Conservation (phyloP, 2,113 vertebrate genomes). For the Cavia porcellus region DNA sequence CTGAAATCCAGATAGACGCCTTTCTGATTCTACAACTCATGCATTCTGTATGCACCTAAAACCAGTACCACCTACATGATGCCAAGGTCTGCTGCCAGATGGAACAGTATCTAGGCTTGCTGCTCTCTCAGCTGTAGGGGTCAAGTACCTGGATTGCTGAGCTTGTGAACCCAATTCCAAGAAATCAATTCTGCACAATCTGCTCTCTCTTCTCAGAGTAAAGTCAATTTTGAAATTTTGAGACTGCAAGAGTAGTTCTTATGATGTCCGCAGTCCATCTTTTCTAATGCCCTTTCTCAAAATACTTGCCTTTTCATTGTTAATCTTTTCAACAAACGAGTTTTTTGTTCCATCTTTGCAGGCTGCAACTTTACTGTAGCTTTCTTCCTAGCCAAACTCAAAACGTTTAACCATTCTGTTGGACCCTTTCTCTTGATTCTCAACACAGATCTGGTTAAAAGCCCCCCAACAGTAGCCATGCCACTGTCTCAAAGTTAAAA, state of each 20-base stretch:
- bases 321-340: neutral
- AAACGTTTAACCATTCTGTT: neutral
- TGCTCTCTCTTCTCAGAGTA: neutral
- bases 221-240: neutral
- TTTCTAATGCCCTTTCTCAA: neutral
- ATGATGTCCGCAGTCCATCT: neutral
- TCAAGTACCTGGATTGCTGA: too few species aligned
- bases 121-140: too few species aligned
- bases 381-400: neutral
- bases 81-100: neutral
- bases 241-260: neutral
- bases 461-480: neutral
- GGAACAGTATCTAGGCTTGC: neutral
- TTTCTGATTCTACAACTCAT: neutral
- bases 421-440: neutral
- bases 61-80: neutral
- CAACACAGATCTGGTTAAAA: neutral
- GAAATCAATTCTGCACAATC: neutral
- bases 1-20: neutral
- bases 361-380: neutral
- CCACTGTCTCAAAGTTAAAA: neutral
- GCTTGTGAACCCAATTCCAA: too few species aligned
- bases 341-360: neutral
- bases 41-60: neutral
- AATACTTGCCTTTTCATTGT: neutral